Base-by-base conservation (phyloP, 2,797 vertebrate species). In the Ambastaia sidthimunki region DNA sequence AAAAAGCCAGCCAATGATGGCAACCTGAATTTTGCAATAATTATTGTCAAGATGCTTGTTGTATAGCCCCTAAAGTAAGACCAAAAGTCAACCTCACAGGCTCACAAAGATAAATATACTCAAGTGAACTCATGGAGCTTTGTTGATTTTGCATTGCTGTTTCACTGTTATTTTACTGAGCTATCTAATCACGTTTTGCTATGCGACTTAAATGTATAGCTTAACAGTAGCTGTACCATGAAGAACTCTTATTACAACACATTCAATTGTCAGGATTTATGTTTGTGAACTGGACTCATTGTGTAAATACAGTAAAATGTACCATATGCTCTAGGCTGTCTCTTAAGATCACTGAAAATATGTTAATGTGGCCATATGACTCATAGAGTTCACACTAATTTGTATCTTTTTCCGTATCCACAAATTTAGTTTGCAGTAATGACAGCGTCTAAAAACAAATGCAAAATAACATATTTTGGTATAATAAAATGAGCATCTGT, bases 81-180 rank as follows among this genome's bases (percentile, higher is more conserved):
- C 50, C 18, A n/a, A 13, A 52, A 52, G 16, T 52, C 1, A 44
- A 44, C 10, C 48, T 52, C 7, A 6, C 69, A 71, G 47, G 31
- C 69, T 52, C 31, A 71, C 69, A 34, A 23, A 71, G 16, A 71
- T 54, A 71, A 50, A 71, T 54, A 55, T 34, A 55, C 69, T 12
- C 47, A 54, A 18, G 15, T 54, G 52, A 50, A 71, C 69, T 52
- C 69, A 52, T 13, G 52, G 10, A 71, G 25, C 18, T 37, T 37
- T 65, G 62, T 65, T 65, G 31, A 37, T 37, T 60, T 28, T 21
- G 23, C 19, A 59, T 4, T 60, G 25, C 57, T 60, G 57, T 59
- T 13, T 59, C 11, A 59, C 55, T 59, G 50, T n/a, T n/a, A 54
- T 54, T 54, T n/a, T 23, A 11, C 5, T 21, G 19, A 0, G 25